Percentiles rank a stretch among this genome's conserved stretches.
Evolutionary conservation across 1,140 invertebrate species (phyloP).

Genomic region (Gryon sp.): DNA sequence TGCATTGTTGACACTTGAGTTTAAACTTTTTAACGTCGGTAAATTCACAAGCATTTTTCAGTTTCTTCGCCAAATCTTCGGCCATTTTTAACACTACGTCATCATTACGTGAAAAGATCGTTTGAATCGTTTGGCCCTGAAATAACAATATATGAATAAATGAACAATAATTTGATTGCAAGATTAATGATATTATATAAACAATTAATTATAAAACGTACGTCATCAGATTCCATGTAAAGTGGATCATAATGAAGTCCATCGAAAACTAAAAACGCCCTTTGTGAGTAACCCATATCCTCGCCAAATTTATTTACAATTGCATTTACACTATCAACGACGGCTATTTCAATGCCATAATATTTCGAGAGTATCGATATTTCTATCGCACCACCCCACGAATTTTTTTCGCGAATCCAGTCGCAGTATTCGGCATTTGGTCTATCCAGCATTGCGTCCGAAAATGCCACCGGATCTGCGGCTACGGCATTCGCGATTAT

Average conservation of each 20-base stretch:
- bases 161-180: not conserved
- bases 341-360: conserved; percentile 95
- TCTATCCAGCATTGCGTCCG: conserved; percentile 92
- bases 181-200: not conserved
- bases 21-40: conserved; percentile 94
- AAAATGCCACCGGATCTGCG: conserved; percentile 88
- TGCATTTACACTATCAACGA: conserved; percentile 93
- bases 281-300: conserved; percentile 89
- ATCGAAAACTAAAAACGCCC: conserved; percentile 96
- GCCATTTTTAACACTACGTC: conserved; percentile 87
- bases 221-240: conserved; percentile 87
- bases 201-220: no score
- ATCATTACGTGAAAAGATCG: conserved; percentile 90
- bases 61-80: conserved; percentile 90
- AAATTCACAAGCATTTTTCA: conserved; percentile 91
- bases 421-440: conserved; percentile 91
- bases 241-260: conserved; percentile 98
- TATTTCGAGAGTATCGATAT: conserved; percentile 92
- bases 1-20: conserved; percentile 90
- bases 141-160: conserved; percentile 25
- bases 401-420: conserved; percentile 90
- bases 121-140: conserved; percentile 85
- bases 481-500: conserved; percentile 92
- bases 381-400: conserved; percentile 98
- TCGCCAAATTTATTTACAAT: conserved; percentile 97